Conservation (phyloP, 1,140 invertebrate genomes). For the Vanessa atalanta region DNA sequence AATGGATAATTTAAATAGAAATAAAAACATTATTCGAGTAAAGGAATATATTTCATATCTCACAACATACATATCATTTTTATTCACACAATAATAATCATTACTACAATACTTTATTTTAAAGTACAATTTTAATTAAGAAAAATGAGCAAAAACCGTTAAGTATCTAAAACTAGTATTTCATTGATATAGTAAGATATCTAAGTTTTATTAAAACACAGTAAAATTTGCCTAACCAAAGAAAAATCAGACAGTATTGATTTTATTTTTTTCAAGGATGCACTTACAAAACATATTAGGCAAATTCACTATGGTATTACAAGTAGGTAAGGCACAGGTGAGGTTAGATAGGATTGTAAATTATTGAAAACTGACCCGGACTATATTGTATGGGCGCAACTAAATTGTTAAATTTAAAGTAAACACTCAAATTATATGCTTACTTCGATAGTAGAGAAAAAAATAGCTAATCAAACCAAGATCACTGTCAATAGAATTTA, state of each 20-base stretch:
- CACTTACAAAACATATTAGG: neutral
- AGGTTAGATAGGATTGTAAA: neutral
- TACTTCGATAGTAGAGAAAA: no score
- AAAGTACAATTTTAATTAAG: constrained; percentile 32
- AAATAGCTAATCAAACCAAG: no score
- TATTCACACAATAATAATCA: constrained; percentile 24
- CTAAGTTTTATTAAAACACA: no score
- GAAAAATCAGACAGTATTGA: neutral
- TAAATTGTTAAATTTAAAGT: no score
- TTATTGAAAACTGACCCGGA: no score
- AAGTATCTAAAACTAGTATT: neutral
- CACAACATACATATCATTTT: constrained; percentile 35
- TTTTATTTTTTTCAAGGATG: no score
- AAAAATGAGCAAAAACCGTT: constrained; percentile 38
- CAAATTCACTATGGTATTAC: neutral
- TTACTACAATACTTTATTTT: constrained; percentile 1
- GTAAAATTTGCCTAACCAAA: neutral
- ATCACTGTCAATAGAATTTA: no score
- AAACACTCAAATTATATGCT: no score
- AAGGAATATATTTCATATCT: constrained; percentile 44
- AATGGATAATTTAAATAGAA: constrained; percentile 13
- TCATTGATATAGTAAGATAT: no score
- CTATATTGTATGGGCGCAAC: no score
- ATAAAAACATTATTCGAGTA: constrained; percentile 19
- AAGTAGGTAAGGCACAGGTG: constrained; percentile 21